A percentile compares a stretch with the other conserved stretches of the same genome.
Conservation (phyloP, 2,888 invertebrate species). For the Acrobasis repandana region DNA sequence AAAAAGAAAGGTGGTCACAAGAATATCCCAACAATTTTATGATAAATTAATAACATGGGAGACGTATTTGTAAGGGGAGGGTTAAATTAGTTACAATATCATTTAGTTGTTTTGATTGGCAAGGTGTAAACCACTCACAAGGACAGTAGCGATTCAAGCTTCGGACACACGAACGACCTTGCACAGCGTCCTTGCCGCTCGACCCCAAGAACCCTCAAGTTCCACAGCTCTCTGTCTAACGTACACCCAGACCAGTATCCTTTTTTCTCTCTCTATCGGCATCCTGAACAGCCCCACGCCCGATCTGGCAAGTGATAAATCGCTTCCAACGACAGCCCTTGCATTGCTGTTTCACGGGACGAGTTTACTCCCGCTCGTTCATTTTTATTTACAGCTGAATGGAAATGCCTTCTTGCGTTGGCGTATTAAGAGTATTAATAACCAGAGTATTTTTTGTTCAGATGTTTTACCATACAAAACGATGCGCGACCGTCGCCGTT, state of each 20-base stretch:
- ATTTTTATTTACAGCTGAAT: slow-evolving; percentile 70
- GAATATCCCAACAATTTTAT: too few relatives aligned
- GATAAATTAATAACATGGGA: too few relatives aligned
- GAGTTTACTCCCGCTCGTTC: slow-evolving; percentile 55
- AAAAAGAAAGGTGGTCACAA: too few relatives aligned
- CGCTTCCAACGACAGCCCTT: slow-evolving; percentile 62
- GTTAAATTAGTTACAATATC: neutral
- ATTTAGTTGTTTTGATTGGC: slow-evolving; percentile 37
- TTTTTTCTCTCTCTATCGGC: slow-evolving; percentile 46
- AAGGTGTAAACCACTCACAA: slow-evolving; percentile 38
- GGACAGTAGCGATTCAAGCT: slow-evolving; percentile 44
- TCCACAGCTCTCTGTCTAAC: slow-evolving; percentile 49
- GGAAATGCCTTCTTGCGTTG: slow-evolving; percentile 52
- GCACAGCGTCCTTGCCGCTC: slow-evolving; percentile 70
- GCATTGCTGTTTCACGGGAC: slow-evolving; percentile 57
- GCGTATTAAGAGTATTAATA: slow-evolving; percentile 64
- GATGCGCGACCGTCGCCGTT: slow-evolving; percentile 30
- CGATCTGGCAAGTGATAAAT: slow-evolving; percentile 69
- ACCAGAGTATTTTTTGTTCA: slow-evolving; percentile 51
- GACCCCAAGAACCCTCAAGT: slow-evolving; percentile 50
- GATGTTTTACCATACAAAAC: slow-evolving; percentile 45
- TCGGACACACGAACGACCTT: slow-evolving; percentile 69
- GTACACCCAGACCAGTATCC: slow-evolving; percentile 32
- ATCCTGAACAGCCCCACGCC: slow-evolving; percentile 54
- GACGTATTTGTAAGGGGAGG: neutral